These are phyloP conservation scores for Alouatta palliata DNA, from an alignment of 2,113 vertebrate genomes.

Conservation along the genomic window DNA sequence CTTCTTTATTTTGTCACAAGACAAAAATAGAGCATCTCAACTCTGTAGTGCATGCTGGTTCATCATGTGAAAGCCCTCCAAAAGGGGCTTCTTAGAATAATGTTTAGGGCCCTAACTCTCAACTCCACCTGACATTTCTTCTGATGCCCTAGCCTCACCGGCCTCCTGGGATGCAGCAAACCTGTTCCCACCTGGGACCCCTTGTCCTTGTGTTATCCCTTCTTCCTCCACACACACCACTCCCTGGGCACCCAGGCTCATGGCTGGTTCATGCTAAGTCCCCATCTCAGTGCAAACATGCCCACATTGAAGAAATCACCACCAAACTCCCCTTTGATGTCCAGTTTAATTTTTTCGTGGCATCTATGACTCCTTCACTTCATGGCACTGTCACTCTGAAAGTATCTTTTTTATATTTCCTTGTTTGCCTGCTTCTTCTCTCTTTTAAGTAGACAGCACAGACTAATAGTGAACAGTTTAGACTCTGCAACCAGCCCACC, in stretches of 20 bases:
- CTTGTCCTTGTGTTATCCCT: background rate
- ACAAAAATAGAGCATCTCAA: background rate
- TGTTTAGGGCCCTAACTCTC: too few relatives aligned
- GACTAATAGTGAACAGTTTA: background rate
- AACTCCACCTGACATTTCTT: background rate
- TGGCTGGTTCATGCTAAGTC: background rate
- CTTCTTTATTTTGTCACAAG: background rate
- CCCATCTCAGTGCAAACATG: background rate
- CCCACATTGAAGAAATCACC: background rate
- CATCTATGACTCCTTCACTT: background rate
- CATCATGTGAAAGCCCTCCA: background rate
- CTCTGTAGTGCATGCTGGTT: background rate
- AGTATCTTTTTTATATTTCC: background rate
- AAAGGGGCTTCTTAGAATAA: background rate
- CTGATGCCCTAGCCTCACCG: background rate
- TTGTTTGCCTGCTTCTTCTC: background rate
- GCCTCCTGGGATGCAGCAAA: background rate
- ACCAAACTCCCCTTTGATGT: background rate
- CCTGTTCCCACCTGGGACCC: background rate
- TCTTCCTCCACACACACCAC: too few relatives aligned
- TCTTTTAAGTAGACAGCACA: background rate
- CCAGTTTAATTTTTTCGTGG: background rate
- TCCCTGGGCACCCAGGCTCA: background rate
- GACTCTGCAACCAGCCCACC: background rate
- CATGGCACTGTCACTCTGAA: background rate